These are phyloP conservation scores for Camponotus pennsylvanicus DNA, from an alignment of 1,140 invertebrate genomes.

Conservation along the genomic window DNA sequence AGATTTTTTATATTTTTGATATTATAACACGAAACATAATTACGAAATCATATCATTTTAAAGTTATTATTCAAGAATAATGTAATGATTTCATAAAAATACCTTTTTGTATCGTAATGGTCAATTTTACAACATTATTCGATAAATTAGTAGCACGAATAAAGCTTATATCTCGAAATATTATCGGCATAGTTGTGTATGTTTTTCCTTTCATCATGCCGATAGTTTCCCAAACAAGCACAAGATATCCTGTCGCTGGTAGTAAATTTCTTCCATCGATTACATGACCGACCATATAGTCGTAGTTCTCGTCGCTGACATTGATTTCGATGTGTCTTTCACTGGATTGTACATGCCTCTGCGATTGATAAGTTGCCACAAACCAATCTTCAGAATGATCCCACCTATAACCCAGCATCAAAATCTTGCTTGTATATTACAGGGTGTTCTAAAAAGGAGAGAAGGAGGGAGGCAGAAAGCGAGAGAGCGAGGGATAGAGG, in stretches of 20 bases:
- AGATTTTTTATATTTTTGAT: conserved; percentile 77
- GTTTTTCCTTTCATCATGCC: conserved; percentile 91
- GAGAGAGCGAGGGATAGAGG: too few species aligned
- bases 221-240: conserved; percentile 95
- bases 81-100: background rate
- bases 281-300: conserved; percentile 93
- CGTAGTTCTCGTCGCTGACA: conserved; percentile 90
- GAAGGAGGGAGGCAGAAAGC: too few species aligned
- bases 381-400: conserved; percentile 94
- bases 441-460: too few species aligned
- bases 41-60: background rate
- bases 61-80: background rate
- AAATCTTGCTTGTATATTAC: conserved; percentile 70
- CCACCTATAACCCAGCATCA: conserved; percentile 88
- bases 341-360: conserved; percentile 88
- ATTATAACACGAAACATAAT: background rate
- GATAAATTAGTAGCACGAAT: conserved; percentile 93
- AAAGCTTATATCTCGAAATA: conserved; percentile 95
- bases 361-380: conserved; percentile 87
- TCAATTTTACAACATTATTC: conserved; percentile 90
- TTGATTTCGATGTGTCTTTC: conserved; percentile 88
- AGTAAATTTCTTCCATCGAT: conserved; percentile 95
- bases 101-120: conserved; percentile 93
- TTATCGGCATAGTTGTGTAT: conserved; percentile 91
- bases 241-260: conserved; percentile 96